phyloP scores from a whole-genome alignment of 2,888 invertebrate species.

The Drosophila paracracens region DNA sequence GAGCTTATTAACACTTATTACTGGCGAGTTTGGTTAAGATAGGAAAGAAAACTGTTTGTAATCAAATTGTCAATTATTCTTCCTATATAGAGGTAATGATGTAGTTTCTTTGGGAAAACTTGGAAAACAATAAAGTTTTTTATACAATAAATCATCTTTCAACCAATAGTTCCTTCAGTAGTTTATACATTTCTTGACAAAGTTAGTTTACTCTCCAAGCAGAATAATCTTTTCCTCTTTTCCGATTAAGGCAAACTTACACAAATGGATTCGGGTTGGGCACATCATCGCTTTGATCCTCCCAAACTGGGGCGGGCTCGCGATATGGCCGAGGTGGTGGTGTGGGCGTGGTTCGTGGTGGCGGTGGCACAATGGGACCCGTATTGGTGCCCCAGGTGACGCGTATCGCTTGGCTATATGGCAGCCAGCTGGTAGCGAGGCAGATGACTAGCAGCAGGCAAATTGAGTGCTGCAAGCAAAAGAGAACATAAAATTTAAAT shows the following conservation, averaged over 20 bases:
- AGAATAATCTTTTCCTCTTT: background rate
- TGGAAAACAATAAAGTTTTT: too few species aligned
- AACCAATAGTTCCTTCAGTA: too few species aligned
- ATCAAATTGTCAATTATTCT: background rate
- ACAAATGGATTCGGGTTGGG: constrained; percentile 88
- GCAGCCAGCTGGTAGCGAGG: constrained; percentile 64
- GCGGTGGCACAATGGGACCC: constrained; percentile 87
- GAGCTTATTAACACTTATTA: background rate
- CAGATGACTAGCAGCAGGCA: constrained; percentile 83
- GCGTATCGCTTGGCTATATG: constrained; percentile 86
- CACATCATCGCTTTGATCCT: constrained; percentile 86
- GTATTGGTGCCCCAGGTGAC: constrained; percentile 88
- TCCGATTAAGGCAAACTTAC: constrained; percentile 82
- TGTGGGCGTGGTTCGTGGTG: constrained; percentile 86
- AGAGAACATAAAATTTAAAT: background rate
- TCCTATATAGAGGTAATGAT: background rate
- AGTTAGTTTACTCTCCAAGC: background rate
- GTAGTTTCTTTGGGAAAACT: background rate
- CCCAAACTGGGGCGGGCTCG: constrained; percentile 88
- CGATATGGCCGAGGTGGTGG: constrained; percentile 86
- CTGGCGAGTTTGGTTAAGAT: background rate
- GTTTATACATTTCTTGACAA: background rate
- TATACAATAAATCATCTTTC: too few species aligned
- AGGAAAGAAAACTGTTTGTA: background rate
- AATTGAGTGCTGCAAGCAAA: constrained; percentile 61